These are phyloP conservation scores for Homarus gammarus DNA, from an alignment of 2,888 invertebrate genomes.

Conservation along the genomic window DNA sequence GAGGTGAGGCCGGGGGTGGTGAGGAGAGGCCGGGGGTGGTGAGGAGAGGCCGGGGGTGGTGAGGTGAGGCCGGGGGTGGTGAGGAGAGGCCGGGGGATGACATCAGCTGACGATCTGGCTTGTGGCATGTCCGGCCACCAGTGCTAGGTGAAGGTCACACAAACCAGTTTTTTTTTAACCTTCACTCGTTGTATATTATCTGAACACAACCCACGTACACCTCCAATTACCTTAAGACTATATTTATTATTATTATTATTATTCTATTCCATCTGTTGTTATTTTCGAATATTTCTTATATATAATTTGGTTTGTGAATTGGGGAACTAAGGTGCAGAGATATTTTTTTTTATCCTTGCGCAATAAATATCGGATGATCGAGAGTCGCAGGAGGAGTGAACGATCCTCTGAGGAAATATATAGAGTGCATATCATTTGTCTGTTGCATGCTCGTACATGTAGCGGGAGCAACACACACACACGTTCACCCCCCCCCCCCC, in stretches of 20 bases:
- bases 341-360: too few species aligned
- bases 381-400: background rate
- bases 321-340: background rate
- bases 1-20: too few species aligned
- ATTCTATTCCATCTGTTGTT: background rate
- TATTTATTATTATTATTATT: background rate
- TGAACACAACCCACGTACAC: background rate
- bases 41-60: too few species aligned
- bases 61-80: too few species aligned
- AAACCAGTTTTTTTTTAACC: background rate
- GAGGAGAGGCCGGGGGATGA: too few species aligned
- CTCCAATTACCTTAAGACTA: background rate
- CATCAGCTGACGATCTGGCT: background rate
- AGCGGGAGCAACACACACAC: background rate
- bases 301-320: background rate
- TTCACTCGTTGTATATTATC: background rate
- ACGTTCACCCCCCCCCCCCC: background rate
- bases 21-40: too few species aligned
- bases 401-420: background rate
- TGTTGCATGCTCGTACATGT: background rate
- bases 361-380: too few species aligned
- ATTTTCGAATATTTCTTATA: background rate
- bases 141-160: background rate
- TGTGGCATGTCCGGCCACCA: background rate
- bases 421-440: background rate